These are phyloP conservation scores for Cerastis leucographa DNA, from an alignment of 2,888 invertebrate species.

Conservation along the genomic window DNA sequence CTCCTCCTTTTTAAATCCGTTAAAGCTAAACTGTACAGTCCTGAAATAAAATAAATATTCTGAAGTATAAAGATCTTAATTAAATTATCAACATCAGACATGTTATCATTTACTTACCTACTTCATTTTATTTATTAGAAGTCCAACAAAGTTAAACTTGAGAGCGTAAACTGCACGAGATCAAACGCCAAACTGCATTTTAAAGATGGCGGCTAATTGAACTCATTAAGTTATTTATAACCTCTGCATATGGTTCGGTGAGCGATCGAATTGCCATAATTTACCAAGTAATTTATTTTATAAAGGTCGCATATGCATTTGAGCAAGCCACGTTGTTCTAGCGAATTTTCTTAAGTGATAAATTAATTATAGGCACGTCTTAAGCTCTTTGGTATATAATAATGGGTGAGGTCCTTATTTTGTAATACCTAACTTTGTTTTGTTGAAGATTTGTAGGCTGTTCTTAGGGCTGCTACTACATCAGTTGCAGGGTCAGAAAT, in stretches of 20 bases:
- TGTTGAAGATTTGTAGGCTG: constrained; percentile 22
- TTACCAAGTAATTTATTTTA: constrained; percentile 78
- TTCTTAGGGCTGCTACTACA: constrained; percentile 25
- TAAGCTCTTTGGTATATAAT: neutral
- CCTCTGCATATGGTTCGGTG: constrained; percentile 77
- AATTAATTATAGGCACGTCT: constrained; percentile 27
- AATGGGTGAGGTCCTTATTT: neutral
- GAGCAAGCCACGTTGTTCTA: constrained; percentile 32
- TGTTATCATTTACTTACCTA: neutral
- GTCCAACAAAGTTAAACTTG: constrained; percentile 45
- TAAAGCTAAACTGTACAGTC: neutral
- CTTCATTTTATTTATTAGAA: constrained; percentile 30
- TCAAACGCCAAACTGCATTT: constrained; percentile 73
- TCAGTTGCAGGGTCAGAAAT: neutral
- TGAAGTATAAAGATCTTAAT: constrained; percentile 6
- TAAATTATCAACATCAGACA: constrained; percentile 29
- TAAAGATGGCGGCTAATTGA: constrained; percentile 80
- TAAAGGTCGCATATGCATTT: constrained; percentile 71
- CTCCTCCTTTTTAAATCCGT: neutral
- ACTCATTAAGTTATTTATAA: constrained; percentile 83
- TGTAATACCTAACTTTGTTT: constrained; percentile 24
- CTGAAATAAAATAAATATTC: neutral
- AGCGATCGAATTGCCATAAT: constrained; percentile 79
- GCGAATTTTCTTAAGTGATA: constrained; percentile 31
- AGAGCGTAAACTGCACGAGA: constrained; percentile 60